Evolutionary conservation across 1,140 invertebrate genomes (phyloP).

Genomic region (Drosophila parabipectinata): DNA sequence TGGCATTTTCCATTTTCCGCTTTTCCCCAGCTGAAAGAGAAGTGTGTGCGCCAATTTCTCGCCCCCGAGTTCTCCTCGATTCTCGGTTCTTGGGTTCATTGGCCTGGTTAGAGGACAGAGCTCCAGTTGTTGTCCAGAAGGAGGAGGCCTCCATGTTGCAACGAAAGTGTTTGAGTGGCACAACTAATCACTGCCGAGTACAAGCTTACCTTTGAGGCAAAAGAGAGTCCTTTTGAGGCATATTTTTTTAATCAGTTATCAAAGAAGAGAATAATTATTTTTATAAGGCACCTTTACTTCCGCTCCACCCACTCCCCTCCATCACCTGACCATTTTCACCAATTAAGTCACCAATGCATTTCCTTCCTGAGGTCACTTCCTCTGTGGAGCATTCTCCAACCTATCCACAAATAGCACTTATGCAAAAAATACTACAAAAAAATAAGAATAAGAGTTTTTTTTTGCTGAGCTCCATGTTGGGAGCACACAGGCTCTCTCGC

Average conservation of each 20-base stretch:
- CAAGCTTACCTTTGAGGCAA: conserved; percentile 3
- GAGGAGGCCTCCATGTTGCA: conserved; percentile 2
- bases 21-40: conserved; percentile 16
- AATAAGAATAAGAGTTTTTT: conserved; percentile 3
- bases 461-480: conserved; percentile 70
- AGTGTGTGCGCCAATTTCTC: conserved; percentile 39
- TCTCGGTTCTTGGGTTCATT: conserved; percentile 62
- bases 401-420: conserved; percentile 59
- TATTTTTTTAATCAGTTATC: background rate
- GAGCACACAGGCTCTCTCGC: conserved; percentile 32
- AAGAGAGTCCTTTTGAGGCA: conserved; percentile 1
- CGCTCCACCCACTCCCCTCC: background rate
- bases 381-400: conserved; percentile 13
- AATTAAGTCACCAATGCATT: conserved; percentile 73
- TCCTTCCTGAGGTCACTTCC: conserved; percentile 77
- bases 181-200: conserved; percentile 39
- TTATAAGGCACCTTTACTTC: background rate
- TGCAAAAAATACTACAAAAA: conserved; percentile 52
- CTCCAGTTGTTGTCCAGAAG: conserved; percentile 7
- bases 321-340: conserved; percentile 52
- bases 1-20: conserved; percentile 14
- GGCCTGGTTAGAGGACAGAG: conserved; percentile 70
- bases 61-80: background rate
- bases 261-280: background rate
- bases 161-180: conserved; percentile 45